Evolutionary conservation across 2,888 invertebrate genomes (phyloP), one percentile per base, ranked within the genome.

Genomic region (Cremastinae sp.): DNA sequence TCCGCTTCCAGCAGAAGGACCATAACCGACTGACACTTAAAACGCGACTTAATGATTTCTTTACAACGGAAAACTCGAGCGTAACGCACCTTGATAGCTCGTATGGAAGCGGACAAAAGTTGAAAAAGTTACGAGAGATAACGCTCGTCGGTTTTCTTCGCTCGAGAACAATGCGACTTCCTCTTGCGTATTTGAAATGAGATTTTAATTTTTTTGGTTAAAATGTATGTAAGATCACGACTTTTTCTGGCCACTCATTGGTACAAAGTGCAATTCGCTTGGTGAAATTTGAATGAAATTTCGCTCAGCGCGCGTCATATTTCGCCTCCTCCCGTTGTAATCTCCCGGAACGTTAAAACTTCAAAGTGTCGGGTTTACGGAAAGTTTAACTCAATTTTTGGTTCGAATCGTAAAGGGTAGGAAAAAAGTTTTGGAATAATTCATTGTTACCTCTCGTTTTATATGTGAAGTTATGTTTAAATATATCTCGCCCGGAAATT

Each of bases 91-190:
- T 64, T 37, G 20, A 39, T 64, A 37, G 16, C 18, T 12, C 35
- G 14, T 4, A 10, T 18, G 5, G 37, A 10, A 9, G 22, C 28
- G 28, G 41, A 28, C 9, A 16, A 39, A 58, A 47, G 49, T 59
- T n/a, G 16, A 61, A 39, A n/a, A 55, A 58, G 56, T 64, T 56
- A 51, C 37, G 51, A 22, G 51, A 22, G 22, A 64, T 22, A 51
- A 28, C 28, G 28, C 5, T 28, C 28, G 2, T 22, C 1, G 8
- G 8, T 41, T 47, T 69, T 69, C 41, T 16, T 41, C 39, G 3
- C 10, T 39, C 8, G 12, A 3, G 41, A 22, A 59, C 22, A 59
- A 41, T 22, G 51, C 9, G 7, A 59, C 37, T 7, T 59, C n/a
- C n/a, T 59, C 35, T 69, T 59, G 9, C 37, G 5, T 28, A 28